A percentile compares a stretch with the other conserved stretches of the same genome.
phyloP scores from a whole-genome alignment of 2,113 vertebrate genomes.

The Podarcis raffonei region DNA sequence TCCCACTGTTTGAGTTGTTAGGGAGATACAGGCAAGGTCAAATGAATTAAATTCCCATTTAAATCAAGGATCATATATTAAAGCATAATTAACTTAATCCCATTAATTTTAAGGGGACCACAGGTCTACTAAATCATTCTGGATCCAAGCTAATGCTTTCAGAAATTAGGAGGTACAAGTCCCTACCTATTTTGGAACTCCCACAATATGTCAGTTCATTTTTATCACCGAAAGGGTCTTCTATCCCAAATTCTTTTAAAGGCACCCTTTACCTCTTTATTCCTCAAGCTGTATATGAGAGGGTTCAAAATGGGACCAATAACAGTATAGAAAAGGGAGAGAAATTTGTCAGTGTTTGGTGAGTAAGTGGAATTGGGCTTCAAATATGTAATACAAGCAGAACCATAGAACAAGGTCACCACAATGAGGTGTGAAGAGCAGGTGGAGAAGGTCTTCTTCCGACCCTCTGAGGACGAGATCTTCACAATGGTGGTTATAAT shows the following conservation, averaged over 20 bases:
- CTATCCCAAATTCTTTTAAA: constrained; percentile 38
- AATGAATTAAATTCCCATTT: too few species aligned
- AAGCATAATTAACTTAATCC: too few species aligned
- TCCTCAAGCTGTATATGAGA: constrained; percentile 61
- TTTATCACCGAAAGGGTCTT: background rate
- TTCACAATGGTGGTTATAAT: constrained; percentile 2
- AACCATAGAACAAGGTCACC: constrained; percentile 9
- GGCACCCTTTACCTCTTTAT: constrained; percentile 55
- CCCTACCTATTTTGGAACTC: background rate
- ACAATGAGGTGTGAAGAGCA: constrained; percentile 22
- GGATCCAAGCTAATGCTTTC: background rate
- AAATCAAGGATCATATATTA: too few species aligned
- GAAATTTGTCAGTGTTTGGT: constrained; percentile 49
- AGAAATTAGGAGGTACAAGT: background rate
- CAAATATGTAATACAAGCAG: background rate
- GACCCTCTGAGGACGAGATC: background rate
- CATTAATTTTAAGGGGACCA: background rate
- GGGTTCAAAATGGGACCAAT: constrained; percentile 61
- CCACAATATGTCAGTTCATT: background rate
- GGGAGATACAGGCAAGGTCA: too few species aligned
- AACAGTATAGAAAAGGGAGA: constrained; percentile 63
- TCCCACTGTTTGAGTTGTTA: too few species aligned
- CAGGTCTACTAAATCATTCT: background rate
- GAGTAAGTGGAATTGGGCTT: constrained; percentile 16
- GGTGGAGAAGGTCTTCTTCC: constrained; percentile 20